These are phyloP conservation scores for Cavia porcellus DNA, from an alignment of 2,113 vertebrate species.

Conservation along the genomic window DNA sequence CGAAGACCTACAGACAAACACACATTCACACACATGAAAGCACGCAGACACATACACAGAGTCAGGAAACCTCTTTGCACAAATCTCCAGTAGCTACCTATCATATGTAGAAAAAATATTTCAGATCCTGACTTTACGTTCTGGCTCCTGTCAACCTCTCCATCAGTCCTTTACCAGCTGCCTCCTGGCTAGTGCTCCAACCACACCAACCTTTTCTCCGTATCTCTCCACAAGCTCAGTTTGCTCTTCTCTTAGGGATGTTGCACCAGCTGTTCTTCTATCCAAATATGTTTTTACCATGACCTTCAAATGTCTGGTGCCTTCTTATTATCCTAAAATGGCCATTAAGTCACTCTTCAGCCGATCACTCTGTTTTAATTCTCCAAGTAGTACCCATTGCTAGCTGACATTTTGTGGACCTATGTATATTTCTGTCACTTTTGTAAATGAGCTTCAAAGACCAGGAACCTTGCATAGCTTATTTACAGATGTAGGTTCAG, in stretches of 20 bases:
- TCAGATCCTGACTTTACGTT: neutral
- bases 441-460: neutral
- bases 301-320: constrained; percentile 1
- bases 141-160: neutral
- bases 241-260: neutral
- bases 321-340: neutral
- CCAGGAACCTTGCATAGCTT: neutral
- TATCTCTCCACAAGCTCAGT: neutral
- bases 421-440: neutral
- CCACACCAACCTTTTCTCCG: neutral
- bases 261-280: constrained; percentile 9
- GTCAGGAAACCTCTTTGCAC: neutral
- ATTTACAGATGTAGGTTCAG: neutral
- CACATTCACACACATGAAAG: neutral
- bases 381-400: neutral
- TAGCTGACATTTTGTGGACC: neutral
- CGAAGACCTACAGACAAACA: fast-evolving
- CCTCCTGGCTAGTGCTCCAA: neutral
- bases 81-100: neutral
- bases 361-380: neutral
- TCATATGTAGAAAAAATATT: neutral
- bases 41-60: neutral
- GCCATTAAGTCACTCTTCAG: neutral
- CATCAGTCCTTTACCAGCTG: neutral
- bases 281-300: neutral